Conservation (phyloP, 2,888 invertebrate genomes). For the Entomobrya proxima region DNA sequence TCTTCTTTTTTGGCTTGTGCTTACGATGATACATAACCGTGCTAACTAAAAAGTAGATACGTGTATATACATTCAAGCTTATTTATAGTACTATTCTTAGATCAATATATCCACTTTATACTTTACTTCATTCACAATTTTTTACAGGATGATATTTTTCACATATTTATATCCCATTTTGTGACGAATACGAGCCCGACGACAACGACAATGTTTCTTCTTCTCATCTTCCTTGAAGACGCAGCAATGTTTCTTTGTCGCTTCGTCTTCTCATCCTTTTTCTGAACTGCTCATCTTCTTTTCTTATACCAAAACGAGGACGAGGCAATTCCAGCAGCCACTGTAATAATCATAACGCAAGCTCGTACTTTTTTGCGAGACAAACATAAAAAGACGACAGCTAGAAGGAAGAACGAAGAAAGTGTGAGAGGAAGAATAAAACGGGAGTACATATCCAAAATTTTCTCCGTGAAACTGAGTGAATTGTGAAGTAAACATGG, state of each 20-base stretch:
- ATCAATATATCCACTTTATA: neutral
- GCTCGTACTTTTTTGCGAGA: constrained; percentile 44
- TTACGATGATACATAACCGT: constrained; percentile 62
- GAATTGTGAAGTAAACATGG: constrained; percentile 41
- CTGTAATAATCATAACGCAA: constrained; percentile 66
- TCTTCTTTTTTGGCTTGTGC: constrained; percentile 56
- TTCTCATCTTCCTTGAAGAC: neutral
- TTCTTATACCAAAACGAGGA: neutral
- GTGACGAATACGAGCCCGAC: constrained; percentile 42
- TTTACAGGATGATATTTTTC: constrained; percentile 22
- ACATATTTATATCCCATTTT: constrained; percentile 50
- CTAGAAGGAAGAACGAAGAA: neutral
- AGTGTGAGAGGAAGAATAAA: too few species aligned
- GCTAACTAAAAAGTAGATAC: constrained; percentile 29
- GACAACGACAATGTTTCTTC: constrained; percentile 49
- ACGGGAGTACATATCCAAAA: constrained; percentile 24
- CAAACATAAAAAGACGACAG: constrained; percentile 47
- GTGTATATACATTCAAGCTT: neutral
- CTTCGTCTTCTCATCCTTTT: constrained; percentile 49
- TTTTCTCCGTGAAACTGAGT: constrained; percentile 36
- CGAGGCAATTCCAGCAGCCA: constrained; percentile 52
- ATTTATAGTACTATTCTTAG: neutral
- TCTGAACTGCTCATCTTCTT: constrained; percentile 16
- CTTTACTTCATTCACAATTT: constrained; percentile 17
- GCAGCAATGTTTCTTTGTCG: constrained; percentile 53